These are phyloP conservation scores for Heliconius aoede DNA, from an alignment of 2,888 invertebrate species.

Conservation along the genomic window DNA sequence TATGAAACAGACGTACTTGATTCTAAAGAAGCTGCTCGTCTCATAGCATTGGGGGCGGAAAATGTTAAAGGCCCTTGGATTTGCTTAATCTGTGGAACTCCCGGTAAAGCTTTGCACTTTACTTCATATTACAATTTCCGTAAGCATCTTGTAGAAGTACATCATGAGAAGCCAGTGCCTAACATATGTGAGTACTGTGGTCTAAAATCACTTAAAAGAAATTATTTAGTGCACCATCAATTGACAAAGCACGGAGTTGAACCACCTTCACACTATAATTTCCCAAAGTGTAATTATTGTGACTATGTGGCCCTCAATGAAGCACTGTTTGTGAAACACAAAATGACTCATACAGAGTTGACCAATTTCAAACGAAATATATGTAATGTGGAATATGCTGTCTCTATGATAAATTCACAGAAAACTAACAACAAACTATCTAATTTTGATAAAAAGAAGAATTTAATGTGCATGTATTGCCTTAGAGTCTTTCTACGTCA, in stretches of 20 bases:
- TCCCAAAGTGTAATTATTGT: conserved; percentile 91
- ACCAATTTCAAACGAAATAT: conserved; percentile 80
- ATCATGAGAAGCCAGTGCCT: conserved; percentile 89
- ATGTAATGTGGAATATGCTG: conserved; percentile 81
- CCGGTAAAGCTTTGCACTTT: conserved; percentile 87
- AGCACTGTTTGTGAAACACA: conserved; percentile 87
- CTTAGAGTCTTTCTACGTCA: conserved; percentile 88
- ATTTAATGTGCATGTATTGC: conserved; percentile 88
- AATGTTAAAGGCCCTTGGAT: conserved; percentile 90
- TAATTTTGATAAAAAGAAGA: conserved; percentile 68
- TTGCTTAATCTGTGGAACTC: conserved; percentile 89
- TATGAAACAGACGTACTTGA: conserved; percentile 83
- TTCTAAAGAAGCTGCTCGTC: conserved; percentile 84
- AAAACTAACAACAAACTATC: conserved; percentile 81
- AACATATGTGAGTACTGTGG: conserved; percentile 94
- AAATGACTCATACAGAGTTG: conserved; percentile 83
- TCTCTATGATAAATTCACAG: conserved; percentile 71
- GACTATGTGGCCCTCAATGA: conserved; percentile 90
- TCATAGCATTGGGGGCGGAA: conserved; percentile 85
- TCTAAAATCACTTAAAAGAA: conserved; percentile 88
- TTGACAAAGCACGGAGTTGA: conserved; percentile 91
- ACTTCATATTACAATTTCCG: conserved; percentile 91
- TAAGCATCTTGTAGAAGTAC: conserved; percentile 91
- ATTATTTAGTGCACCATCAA: conserved; percentile 90
- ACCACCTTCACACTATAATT: conserved; percentile 87